phyloP scores from a whole-genome alignment of 2,113 vertebrate genomes.

The Anas platyrhynchos region DNA sequence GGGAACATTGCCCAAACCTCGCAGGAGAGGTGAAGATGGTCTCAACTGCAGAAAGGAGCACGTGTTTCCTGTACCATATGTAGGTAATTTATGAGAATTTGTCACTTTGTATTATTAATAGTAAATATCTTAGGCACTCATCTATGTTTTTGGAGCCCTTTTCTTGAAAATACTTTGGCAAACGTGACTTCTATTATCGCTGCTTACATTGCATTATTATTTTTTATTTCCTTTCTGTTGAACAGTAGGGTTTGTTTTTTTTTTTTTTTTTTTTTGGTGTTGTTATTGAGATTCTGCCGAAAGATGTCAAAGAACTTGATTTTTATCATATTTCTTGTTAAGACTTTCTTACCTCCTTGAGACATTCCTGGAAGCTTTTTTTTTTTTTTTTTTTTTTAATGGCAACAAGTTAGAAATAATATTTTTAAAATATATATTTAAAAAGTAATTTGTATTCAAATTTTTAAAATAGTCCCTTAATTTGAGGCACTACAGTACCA shows the following conservation, averaged over 20 bases:
- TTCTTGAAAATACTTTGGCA: not conserved
- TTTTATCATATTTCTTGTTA: not conserved
- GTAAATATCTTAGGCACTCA: not conserved
- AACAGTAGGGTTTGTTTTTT: not conserved
- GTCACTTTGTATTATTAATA: not conserved
- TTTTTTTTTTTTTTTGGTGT: not conserved
- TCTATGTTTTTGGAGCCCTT: not conserved
- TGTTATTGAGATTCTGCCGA: not conserved
- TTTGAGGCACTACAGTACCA: not conserved
- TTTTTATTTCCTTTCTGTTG: not conserved
- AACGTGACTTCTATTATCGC: not conserved
- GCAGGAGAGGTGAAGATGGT: not conserved
- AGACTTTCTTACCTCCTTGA: not conserved
- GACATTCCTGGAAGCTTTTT: not conserved
- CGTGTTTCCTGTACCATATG: accelerated
- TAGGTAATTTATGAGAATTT: not conserved
- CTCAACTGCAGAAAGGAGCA: not conserved
- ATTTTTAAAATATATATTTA: not conserved
- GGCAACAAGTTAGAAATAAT: not conserved
- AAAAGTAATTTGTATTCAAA: not conserved
- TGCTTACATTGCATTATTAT: not conserved
- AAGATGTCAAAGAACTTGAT: not conserved
- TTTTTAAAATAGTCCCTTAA: not conserved
- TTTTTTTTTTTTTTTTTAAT: not conserved
- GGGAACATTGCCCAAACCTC: not conserved